phyloP scores from a whole-genome alignment of 92 coral and sea anemone genomes.

The Siderastrea siderea region DNA sequence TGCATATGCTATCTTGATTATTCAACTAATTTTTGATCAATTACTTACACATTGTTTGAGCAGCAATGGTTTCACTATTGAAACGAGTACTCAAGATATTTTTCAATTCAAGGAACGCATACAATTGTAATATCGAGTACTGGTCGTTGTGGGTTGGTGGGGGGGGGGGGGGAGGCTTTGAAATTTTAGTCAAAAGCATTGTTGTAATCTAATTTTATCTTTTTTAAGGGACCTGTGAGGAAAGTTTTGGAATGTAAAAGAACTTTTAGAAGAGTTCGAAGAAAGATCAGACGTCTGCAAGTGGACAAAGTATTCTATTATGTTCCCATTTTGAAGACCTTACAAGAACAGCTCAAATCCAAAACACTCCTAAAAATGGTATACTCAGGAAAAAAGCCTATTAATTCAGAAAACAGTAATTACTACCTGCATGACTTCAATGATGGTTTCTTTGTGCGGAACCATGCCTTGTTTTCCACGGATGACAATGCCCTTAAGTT shows the following conservation, averaged over 20 bases:
- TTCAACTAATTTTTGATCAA: neutral
- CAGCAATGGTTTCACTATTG: neutral
- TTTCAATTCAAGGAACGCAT: neutral
- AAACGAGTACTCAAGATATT: no score
- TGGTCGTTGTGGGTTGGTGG: no score
- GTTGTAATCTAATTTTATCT: neutral
- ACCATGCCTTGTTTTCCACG: slow-evolving; percentile 37
- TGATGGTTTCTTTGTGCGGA: slow-evolving; percentile 39
- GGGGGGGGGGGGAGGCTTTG: no score
- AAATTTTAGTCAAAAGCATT: neutral
- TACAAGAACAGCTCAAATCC: slow-evolving; percentile 33
- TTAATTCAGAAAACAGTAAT: neutral
- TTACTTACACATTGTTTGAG: neutral
- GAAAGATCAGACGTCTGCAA: slow-evolving; percentile 33
- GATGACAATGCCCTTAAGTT: slow-evolving; percentile 50
- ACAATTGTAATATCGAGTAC: no score
- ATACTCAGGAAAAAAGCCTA: neutral
- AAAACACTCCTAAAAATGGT: slow-evolving; percentile 41
- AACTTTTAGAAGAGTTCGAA: slow-evolving; percentile 19
- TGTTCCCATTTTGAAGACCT: slow-evolving; percentile 41
- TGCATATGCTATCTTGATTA: neutral
- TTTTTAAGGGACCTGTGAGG: slow-evolving; percentile 21
- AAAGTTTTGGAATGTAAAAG: slow-evolving; percentile 31
- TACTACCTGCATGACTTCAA: slow-evolving; percentile 32
- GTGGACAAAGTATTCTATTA: slow-evolving; percentile 46